Evolutionary conservation across 1,140 invertebrate species (phyloP), one percentile per base, ranked within the genome.

Genomic region (Manduca sexta): DNA sequence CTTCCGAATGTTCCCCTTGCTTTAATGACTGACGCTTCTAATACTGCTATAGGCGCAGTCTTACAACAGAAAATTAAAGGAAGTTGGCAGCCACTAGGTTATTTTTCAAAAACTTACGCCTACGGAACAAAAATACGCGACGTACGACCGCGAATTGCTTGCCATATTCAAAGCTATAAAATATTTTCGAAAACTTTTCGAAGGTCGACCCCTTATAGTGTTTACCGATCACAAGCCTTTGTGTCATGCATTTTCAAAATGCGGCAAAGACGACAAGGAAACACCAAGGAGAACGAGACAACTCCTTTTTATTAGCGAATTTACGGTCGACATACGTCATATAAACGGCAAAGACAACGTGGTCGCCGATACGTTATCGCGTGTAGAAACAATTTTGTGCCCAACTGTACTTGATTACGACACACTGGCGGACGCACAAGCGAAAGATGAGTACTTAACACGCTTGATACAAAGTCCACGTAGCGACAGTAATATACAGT

Each of bases 191-290:
- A 13, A 38, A 0, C 21, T 46, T 6, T 29, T 38, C 15, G 45
- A 46, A 46, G 45, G 45, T 2, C 33, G 34, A 21, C 33, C 37
- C 7, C 11, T 46, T 2, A 38, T 15, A 46, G 38, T n/a, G n/a
- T n/a, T n/a, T n/a, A n/a, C n/a, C n/a, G n/a, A n/a, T n/a, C n/a
- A n/a, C n/a, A n/a, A n/a, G 13, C 35, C 45, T 2, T 31, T 46
- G 11, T 21, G 34, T 12, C 38, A 16, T 10, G 73, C 76, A 0
- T 82, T 83, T 48, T 35, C 29, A n/a, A 64, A 64, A 52, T 21
- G 17, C n/a, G 12, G 11, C 21, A 51, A 31, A 31, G 45, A 44
- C 17, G 38, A 39, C 39, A 64, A 54, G 31, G 62, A 65, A 35
- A 44, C 33, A 13, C 54, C 62, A 12, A 49, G 52, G 43, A 51